Base-by-base conservation (phyloP, 1,140 invertebrate genomes). In the Diachasma alloeum region DNA sequence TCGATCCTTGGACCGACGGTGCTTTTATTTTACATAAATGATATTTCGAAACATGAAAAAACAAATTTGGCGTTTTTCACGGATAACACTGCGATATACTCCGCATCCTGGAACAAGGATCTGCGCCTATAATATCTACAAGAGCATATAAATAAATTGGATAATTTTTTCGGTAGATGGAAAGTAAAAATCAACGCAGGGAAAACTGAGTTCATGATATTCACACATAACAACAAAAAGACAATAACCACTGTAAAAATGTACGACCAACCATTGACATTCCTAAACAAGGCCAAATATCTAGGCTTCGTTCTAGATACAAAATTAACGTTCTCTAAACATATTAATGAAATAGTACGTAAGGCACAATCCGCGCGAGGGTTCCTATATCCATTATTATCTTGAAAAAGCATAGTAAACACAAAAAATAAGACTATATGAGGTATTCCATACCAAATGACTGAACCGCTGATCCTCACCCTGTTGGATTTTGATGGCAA, bases 11-110 rank as follows among this genome's bases (percentile, higher is more conserved):
- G 79, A 6, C 82, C 83, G 15, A 42, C 77, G 0, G 66, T 84
- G 9, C 86, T 80, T 59, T 26, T 78, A 8, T 53, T 83, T 4
- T 87, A 79, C 72, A 83, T 81, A 0, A 78, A 78, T 19, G 84
- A 87, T 48, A 80, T 86, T 1, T 79, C 83, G n/a, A 78, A 70
- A 48, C 56, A 22, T 3, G 10, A n/a, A 11, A 44, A 76, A 8
- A 72, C 66, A 24, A 76, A 39, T 36, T 82, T 11, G 81, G 77
- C 0, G 19, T 79, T 8, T 85, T 81, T 75, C n/a, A 82, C 86
- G 2, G 83, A 86, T 48, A 83, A 86, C 56, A 83, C 81, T 0
- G 83, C 81, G 6, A 17, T 80, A 0, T 77, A 44, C 9, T 1
- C 77, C 1, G 6, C 37, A 6, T 80, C 81, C 0, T 79, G 19